Base-by-base conservation (phyloP, 2,888 invertebrate genomes). In the Chaitophorus viminalis region DNA sequence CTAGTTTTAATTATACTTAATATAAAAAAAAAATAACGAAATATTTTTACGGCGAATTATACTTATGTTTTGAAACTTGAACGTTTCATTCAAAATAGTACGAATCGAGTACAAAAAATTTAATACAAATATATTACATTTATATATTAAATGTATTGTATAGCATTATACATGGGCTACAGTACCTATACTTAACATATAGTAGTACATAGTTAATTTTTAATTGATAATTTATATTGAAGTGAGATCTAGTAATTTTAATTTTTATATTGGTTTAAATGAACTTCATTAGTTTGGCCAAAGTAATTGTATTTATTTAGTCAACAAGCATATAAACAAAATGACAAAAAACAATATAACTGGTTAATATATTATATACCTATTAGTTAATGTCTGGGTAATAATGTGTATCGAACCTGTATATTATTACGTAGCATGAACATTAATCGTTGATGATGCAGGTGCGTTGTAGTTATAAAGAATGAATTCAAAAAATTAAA, bases 401-500 rank as follows among this genome's bases (percentile, higher is more conserved):
- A 70, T 36, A 36, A 74, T 46, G 36, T 74, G 6, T 36, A 74
- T 36, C 36, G 33, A 33, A 72, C 25, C 36, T 25, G 17, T 17
- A 36, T 74, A 36, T 74, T 36, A 74, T 36, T 36, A 36, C 3
- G 39, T 36, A 39, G 36, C 25, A 11, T 74, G 11, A 21, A 70
- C 29, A 6, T 74, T 74, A 21, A 36, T 74, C 0, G 14, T 39
- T 74, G 17, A 9, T 33, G 74, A 36, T 74, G 36, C n/a, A 60
- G 21, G 54, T 39, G 36, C 31, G 11, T 46, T 14, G 1, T 46
- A 46, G 46, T 46, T 14, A 46, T 46, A 14, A 33, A 74, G 60
- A 60, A 60, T 60, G 25, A 76, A 75, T 76, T 76, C 4, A 39
- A 39, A 8, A 46, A 84, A 65, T 84, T 75, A 75, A 76, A 76